Base-by-base conservation (phyloP, 2,888 invertebrate genomes). In the Lacanobia oleracea region DNA sequence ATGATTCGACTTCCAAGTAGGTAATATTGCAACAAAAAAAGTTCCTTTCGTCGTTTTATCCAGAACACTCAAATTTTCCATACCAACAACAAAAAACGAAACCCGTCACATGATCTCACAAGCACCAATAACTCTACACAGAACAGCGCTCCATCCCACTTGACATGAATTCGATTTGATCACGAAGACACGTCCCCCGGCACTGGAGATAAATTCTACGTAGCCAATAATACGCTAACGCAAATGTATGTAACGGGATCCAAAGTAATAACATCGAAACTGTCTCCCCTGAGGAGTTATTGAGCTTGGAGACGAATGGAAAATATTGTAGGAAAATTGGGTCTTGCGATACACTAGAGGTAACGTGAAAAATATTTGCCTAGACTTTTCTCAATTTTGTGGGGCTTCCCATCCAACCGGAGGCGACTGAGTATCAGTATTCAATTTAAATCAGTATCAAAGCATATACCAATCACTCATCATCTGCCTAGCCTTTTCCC, bases 161-260 rank as follows among this genome's bases (percentile, higher is more conserved):
- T 73, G 86, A 79, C 82, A 75, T 62, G 67, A 73, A 84, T 81
- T 79, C 84, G 71, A 84, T 84, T 85, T 81, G 70, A 77, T 81
- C 75, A 84, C 68, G 60, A 76, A 70, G 54, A 66, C 67, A 60
- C 53, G 56, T 69, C 67, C 14, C 75, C 7, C 64, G 75, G 61
- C 74, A 72, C 72, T 59, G 64, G 18, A 77, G 62, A 80, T 84
- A 86, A 84, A 86, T 84, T 73, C 72, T 63, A 73, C 66, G 60
- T 43, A 45, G 67, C 67, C 69, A 79, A 68, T 82, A 84, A 78
- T 68, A 75, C 60, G 66, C 60, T 62, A 65, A 69, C 66, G 78
- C 56, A 61, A 71, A 74, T 65, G 54, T 82, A 81, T 67, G 68
- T 70, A 61, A 66, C 59, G 33, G 77, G 61, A 72, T 76, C 68